These are phyloP conservation scores for Nothoprocta perdicaria DNA, from an alignment of 2,113 vertebrate genomes.

Conservation along the genomic window DNA sequence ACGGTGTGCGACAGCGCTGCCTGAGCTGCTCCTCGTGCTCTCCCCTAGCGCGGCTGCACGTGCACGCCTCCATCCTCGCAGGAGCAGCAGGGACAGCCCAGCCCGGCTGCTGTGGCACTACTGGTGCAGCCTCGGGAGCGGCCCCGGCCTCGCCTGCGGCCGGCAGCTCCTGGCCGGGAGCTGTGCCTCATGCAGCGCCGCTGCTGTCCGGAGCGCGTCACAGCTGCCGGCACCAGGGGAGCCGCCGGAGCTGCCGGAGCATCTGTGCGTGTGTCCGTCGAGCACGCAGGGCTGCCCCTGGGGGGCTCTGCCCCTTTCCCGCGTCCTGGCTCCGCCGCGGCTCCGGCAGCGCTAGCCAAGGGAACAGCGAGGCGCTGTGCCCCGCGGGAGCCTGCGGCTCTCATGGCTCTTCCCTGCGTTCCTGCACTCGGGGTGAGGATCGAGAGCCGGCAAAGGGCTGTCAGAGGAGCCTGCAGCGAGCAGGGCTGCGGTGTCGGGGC, in stretches of 20 bases:
- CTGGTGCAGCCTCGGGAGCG: not conserved
- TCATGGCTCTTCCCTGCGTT: fast-evolving
- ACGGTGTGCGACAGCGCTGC: fast-evolving
- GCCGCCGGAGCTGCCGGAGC: not conserved
- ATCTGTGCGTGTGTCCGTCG: not conserved
- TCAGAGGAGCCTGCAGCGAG: not conserved
- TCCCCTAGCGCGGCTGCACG: fast-evolving
- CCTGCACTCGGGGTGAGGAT: not conserved
- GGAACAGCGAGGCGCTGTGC: not conserved
- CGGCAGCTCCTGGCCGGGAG: fast-evolving
- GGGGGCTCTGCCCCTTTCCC: not conserved
- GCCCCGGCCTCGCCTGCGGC: no score
- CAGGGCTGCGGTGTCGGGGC: not conserved
- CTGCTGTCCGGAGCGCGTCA: not conserved
- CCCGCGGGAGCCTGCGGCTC: not conserved
- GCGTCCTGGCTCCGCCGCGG: not conserved
- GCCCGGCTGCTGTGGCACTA: not conserved
- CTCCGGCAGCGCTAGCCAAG: not conserved
- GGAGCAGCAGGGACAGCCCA: not conserved
- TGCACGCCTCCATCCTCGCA: fast-evolving
- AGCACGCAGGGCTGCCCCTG: not conserved
- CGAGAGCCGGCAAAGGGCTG: not conserved
- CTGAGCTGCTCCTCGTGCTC: fast-evolving
- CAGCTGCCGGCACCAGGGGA: not conserved
- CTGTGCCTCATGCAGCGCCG: not conserved